These are phyloP conservation scores for Notolabrus celidotus DNA, from an alignment of 2,797 vertebrate species.

Conservation along the genomic window DNA sequence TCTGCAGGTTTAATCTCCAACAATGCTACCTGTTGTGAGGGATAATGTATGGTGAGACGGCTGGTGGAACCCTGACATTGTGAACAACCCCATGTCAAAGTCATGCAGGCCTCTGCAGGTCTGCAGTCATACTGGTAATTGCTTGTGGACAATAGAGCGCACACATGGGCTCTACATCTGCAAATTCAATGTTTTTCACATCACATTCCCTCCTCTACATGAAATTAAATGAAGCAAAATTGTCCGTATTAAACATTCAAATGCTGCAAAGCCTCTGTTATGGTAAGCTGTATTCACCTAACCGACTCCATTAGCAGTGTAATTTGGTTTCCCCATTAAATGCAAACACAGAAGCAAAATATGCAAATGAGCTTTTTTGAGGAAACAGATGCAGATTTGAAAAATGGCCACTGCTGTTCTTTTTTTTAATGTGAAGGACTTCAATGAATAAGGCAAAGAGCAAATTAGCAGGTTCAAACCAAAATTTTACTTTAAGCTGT, in stretches of 20 bases:
- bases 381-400: background rate
- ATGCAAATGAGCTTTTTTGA: constrained; percentile 2
- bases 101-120: background rate
- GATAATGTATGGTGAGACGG: too few relatives aligned
- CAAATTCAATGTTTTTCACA: background rate
- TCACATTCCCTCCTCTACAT: background rate
- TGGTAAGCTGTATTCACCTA: background rate
- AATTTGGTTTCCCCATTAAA: constrained; percentile 7
- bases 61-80: too few relatives aligned
- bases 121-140: background rate
- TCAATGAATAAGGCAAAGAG: too few relatives aligned
- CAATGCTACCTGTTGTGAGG: too few relatives aligned
- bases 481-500: background rate
- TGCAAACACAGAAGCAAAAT: constrained; percentile 12
- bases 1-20: too few relatives aligned
- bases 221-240: constrained; percentile 9
- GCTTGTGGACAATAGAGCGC: background rate
- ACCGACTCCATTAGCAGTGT: constrained; percentile 1
- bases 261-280: constrained; percentile 14
- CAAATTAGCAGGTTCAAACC: background rate
- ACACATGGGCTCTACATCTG: background rate
- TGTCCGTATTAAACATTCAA: constrained; percentile 9
- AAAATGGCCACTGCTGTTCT: background rate
- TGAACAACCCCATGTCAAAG: background rate
- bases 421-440: background rate